Evolutionary conservation across 2,797 vertebrate species (phyloP), one percentile per base, ranked within the genome.

Genomic region (Oophaga sylvatica): DNA sequence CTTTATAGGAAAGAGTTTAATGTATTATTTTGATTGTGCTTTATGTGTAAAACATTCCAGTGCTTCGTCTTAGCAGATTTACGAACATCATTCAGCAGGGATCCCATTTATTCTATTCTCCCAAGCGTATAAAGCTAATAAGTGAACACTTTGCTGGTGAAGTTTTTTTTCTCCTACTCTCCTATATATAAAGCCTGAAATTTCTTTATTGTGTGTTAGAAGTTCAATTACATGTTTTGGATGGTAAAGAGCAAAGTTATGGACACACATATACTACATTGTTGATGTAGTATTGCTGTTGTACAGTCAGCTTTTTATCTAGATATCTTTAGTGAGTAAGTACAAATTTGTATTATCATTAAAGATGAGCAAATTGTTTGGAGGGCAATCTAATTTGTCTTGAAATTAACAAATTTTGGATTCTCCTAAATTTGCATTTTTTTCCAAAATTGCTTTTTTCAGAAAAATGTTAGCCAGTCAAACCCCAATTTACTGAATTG

Each of bases 101-200:
- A 91, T 85, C 86, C 91, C 90, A 90, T 93, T 94, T 94, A 95
- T 94, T 93, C 93, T 93, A 93, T 92, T 92, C 93, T 95, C 92
- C 95, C 94, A 95, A 94, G 94, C 93, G 91, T 95, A 93, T 26
- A 91, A 93, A 94, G 93, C 94, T 95, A 95, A 95, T 94, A 94
- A 94, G 92, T 91, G 94, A 95, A 94, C 92, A 92, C 92, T 93
- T 93, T 93, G 91, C 91, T 93, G 88, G 91, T 92, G 93, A 93
- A 22, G 56, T 35, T 90, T 92, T 93, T 56, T 94, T 91, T 91
- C 92, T 35, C 29, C 11, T 22, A 75, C 20, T 73, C 31, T 92
- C 94, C 92, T 94, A 94, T 93, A 95, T 93, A 95, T 94, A 93
- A 94, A 95, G 95, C 94, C 94, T 95, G 92, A 95, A 95, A 95